phyloP scores from a whole-genome alignment of 1,140 invertebrate genomes.

The Neodiprion lecontei region DNA sequence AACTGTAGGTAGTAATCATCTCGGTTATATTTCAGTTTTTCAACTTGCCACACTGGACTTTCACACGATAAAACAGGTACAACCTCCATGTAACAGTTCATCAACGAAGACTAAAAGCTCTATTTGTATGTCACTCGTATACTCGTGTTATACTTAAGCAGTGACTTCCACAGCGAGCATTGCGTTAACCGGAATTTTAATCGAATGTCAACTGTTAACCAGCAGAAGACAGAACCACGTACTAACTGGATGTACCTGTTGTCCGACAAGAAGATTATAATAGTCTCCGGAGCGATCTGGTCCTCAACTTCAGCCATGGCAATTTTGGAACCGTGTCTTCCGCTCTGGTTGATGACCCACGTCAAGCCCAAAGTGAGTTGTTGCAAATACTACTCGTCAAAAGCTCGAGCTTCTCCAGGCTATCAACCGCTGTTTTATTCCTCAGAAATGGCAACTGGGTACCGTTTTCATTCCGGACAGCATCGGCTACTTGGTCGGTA shows the following conservation, averaged over 20 bases:
- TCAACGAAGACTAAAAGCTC: not conserved
- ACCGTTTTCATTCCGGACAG: slow-evolving; percentile 86
- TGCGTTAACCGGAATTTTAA: slow-evolving; percentile 21
- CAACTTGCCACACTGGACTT: slow-evolving; percentile 38
- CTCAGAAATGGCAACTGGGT: slow-evolving; percentile 77
- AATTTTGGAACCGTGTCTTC: slow-evolving; percentile 81
- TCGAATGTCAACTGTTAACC: slow-evolving; percentile 1
- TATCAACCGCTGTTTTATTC: slow-evolving; percentile 17
- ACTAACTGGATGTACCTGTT: slow-evolving; percentile 65
- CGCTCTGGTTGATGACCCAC: slow-evolving; percentile 78
- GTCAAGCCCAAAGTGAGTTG: slow-evolving; percentile 72
- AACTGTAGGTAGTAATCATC: not conserved
- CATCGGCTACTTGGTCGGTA: slow-evolving; percentile 81
- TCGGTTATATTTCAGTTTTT: slow-evolving; percentile 33
- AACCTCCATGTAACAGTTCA: not conserved
- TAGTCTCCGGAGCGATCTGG: slow-evolving; percentile 73
- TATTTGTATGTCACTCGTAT: not conserved
- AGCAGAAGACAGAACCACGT: slow-evolving; percentile 36
- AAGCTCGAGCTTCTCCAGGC: slow-evolving; percentile 13
- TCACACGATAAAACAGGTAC: slow-evolving; percentile 27
- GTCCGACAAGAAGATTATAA: slow-evolving; percentile 66
- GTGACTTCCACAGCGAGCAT: slow-evolving; percentile 33
- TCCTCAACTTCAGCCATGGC: slow-evolving; percentile 81
- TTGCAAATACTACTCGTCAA: slow-evolving; percentile 8
- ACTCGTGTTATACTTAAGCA: slow-evolving; percentile 19